Evolutionary conservation across 2,113 vertebrate species (phyloP), one percentile per base, ranked within the genome.

Genomic region (Rattus rattus): DNA sequence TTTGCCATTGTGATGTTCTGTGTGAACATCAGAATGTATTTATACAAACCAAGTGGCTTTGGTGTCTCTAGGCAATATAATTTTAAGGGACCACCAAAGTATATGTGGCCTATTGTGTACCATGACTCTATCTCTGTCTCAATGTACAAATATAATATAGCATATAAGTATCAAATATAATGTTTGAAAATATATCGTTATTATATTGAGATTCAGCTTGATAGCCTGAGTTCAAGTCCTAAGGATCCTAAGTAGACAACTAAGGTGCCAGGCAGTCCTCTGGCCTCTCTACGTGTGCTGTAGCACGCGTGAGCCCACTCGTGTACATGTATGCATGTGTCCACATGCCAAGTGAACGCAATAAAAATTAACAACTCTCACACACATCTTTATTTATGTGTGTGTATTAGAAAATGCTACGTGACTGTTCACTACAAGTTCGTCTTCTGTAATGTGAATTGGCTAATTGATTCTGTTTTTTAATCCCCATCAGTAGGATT

Each of bases 381-480:
- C 83, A 75, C 16, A 87, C 6, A 88, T 67, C 17, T 92, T 36
- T 91, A 81, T 77, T 96, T 94, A 54, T 77, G 7, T 92, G 5
- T 96, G 14, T 92, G 22, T 95, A 14, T 72, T 72, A 69, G 59
- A 90, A 95, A 95, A 70, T 96, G 61, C 49, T 93, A 24, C 93
- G 43, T 92, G 76, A 65, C 22, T 26, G 16, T 95, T 97, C 47
- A 88, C 30, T 16, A 8, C 72, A 79, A 77, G 36, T 72, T 65
- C 72, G n/a, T 94, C 73, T 95, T 0, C 63, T 96, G 89, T 87
- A 47, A 1, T 70, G 9, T 92, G 88, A n/a, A 65, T 93, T 91
- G 26, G 5, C 65, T 95, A 54, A 92, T 13, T 87, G 7, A 96
- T 54, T 65, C 17, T 16, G 70, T 91, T 39, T 94, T 97, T 81